A percentile compares a stretch with the other conserved stretches of the same genome.
Evolutionary conservation across 1,140 invertebrate species (phyloP).

Genomic region (Heterodera schachtii): DNA sequence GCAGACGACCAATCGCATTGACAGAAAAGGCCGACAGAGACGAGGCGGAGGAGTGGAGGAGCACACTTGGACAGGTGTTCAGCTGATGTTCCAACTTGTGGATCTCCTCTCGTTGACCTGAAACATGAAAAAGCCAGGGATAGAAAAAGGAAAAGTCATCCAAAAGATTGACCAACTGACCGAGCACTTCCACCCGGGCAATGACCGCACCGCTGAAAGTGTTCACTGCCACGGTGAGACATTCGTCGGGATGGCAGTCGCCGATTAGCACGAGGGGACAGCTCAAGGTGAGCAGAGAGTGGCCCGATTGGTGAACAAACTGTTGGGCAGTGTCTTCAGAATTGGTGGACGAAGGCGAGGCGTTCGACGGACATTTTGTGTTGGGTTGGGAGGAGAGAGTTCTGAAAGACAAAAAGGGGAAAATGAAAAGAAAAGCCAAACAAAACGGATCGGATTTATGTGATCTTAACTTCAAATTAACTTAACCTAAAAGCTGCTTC

Average conservation of each 20-base stretch:
- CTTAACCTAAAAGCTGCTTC: slow-evolving; percentile 72
- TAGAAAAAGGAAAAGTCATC: slow-evolving; percentile 5
- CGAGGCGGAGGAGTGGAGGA: neutral
- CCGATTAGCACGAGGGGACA: slow-evolving; percentile 35
- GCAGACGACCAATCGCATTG: slow-evolving; percentile 6
- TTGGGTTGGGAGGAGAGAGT: neutral
- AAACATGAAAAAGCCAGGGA: neutral
- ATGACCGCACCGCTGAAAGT: slow-evolving; percentile 45
- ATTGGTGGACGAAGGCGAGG: neutral
- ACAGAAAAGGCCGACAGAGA: neutral
- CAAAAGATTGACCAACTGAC: neutral
- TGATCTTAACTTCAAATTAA: slow-evolving; percentile 52
- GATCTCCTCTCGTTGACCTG: slow-evolving; percentile 28
- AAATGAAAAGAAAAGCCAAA: neutral
- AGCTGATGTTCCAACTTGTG: slow-evolving; percentile 24
- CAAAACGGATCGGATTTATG: too few species aligned
- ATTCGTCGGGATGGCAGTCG: slow-evolving; percentile 27
- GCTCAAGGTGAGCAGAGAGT: slow-evolving; percentile 38
- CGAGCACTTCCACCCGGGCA: slow-evolving; percentile 38
- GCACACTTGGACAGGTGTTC: neutral
- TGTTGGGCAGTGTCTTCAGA: slow-evolving; percentile 68
- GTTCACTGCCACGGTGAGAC: slow-evolving; percentile 37
- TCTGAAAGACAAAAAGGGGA: neutral
- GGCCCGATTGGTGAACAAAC: slow-evolving; percentile 22
- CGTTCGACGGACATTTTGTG: neutral